These are phyloP conservation scores for Astyanax mexicanus DNA, from an alignment of 2,797 vertebrate genomes.

Conservation along the genomic window DNA sequence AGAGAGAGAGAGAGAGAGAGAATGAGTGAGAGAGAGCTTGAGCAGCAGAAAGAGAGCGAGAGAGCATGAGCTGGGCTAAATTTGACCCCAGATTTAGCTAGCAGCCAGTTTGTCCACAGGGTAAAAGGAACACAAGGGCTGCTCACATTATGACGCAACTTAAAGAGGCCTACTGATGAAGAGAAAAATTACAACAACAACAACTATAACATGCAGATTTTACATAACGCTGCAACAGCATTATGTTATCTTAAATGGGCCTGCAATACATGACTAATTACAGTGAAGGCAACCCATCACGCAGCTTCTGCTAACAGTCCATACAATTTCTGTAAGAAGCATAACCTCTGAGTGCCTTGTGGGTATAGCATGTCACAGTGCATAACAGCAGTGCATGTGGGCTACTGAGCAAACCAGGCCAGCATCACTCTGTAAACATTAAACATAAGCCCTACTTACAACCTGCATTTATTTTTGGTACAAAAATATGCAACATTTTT, in stretches of 20 bases:
- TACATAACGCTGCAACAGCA: not conserved
- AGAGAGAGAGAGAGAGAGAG: not conserved
- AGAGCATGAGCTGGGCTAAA: not conserved
- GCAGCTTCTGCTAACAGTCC: constrained; percentile 2
- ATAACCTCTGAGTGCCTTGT: not conserved
- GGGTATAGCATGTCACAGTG: not conserved
- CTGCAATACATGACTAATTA: not conserved
- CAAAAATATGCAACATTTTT: not conserved
- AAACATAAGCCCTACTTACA: not conserved
- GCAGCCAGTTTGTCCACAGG: not conserved
- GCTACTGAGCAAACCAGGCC: not conserved
- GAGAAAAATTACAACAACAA: not conserved
- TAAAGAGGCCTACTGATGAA: not conserved
- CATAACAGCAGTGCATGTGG: not conserved
- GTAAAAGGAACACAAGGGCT: not conserved
- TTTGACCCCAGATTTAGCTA: constrained; percentile 8
- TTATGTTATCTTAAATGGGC: not conserved
- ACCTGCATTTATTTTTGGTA: not conserved
- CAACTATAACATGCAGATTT: not conserved
- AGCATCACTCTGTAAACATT: not conserved
- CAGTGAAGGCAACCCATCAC: not conserved
- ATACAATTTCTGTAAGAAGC: not conserved
- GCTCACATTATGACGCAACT: constrained; percentile 18
- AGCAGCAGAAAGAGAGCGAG: not conserved
- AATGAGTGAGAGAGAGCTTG: not conserved